Evolutionary conservation across 2,797 vertebrate species (phyloP).

Genomic region (Ctenopoma kingsleyae): DNA sequence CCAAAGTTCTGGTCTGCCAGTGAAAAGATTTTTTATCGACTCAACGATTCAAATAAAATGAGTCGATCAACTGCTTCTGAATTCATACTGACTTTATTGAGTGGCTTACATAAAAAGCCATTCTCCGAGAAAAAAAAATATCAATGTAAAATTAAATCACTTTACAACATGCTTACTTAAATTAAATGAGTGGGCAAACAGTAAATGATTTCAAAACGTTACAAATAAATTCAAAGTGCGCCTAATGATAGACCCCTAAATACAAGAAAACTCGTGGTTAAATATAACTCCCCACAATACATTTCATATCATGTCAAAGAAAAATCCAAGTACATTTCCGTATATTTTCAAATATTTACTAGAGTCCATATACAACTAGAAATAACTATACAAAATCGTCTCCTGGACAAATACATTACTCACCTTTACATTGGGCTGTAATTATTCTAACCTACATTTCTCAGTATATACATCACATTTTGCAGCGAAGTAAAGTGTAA

Average conservation of each 20-base stretch:
- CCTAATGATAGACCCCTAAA: constrained; percentile 90
- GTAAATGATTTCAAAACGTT: constrained; percentile 92
- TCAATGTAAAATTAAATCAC: constrained; percentile 94
- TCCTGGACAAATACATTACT: constrained; percentile 95
- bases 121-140: constrained; percentile 76
- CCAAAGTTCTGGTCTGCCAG: background rate
- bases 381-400: constrained; percentile 99
- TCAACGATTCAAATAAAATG: constrained; percentile 72
- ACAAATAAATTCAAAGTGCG: constrained; percentile 95
- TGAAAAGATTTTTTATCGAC: constrained; percentile 47
- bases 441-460: constrained; percentile 92
- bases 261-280: constrained; percentile 91
- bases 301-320: constrained; percentile 87
- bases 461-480: constrained; percentile 88
- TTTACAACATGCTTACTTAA: constrained; percentile 98
- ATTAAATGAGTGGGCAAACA: constrained; percentile 95
- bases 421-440: constrained; percentile 89
- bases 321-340: constrained; percentile 92
- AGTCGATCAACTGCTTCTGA: constrained; percentile 77
- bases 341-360: constrained; percentile 99
- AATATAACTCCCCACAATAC: constrained; percentile 91
- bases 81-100: constrained; percentile 88
- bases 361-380: constrained; percentile 98
- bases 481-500: constrained; percentile 73
- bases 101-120: constrained; percentile 89